Evolutionary conservation across 2,888 invertebrate genomes (phyloP).

Genomic region (Euzophera pinguis): DNA sequence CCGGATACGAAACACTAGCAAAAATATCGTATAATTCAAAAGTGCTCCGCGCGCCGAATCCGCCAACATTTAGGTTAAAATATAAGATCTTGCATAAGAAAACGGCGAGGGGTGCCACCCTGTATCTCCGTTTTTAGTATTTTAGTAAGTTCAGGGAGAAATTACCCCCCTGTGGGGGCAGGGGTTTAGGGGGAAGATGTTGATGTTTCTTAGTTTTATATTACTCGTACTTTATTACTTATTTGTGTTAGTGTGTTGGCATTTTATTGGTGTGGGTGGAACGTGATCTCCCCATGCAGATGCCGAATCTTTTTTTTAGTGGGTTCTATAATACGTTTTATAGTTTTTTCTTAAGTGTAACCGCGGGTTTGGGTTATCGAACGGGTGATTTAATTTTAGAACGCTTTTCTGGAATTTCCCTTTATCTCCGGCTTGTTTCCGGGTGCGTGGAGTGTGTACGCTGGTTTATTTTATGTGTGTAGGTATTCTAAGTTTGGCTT

Average conservation of each 20-base stretch:
- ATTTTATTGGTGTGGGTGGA: slow-evolving; percentile 43
- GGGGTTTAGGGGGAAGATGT: slow-evolving; percentile 57
- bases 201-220: slow-evolving; percentile 81
- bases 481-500: neutral
- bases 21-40: slow-evolving; percentile 26
- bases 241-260: slow-evolving; percentile 68
- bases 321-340: slow-evolving; percentile 22
- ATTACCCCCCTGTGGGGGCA: slow-evolving; percentile 60
- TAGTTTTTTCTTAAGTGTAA: slow-evolving; percentile 26
- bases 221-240: slow-evolving; percentile 79
- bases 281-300: slow-evolving; percentile 64
- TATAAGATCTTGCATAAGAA: slow-evolving; percentile 80
- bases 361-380: slow-evolving; percentile 12
- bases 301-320: slow-evolving; percentile 42
- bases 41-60: slow-evolving; percentile 26
- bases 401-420: neutral
- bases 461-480: neutral
- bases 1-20: slow-evolving; percentile 12
- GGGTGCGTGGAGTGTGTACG: neutral
- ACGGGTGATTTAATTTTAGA: slow-evolving; percentile 12
- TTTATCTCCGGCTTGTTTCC: slow-evolving; percentile 1
- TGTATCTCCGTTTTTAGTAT: slow-evolving; percentile 80
- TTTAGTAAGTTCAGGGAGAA: slow-evolving; percentile 78
- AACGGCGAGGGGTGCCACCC: slow-evolving; percentile 61
- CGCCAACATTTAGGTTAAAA: slow-evolving; percentile 74